phyloP scores from a whole-genome alignment of 2,888 invertebrate genomes.

The Napeogenes inachia region DNA sequence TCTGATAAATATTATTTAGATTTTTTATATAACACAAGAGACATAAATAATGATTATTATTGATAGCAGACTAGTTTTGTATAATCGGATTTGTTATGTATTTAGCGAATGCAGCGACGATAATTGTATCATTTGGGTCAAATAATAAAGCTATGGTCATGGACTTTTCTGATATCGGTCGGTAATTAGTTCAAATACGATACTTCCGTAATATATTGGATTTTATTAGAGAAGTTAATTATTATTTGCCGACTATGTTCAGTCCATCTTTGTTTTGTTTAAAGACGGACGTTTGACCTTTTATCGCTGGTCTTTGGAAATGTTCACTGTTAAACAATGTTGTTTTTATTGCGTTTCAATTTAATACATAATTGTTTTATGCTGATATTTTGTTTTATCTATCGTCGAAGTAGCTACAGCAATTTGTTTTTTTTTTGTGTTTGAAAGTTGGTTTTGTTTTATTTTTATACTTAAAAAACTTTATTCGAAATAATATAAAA shows the following conservation, averaged over 20 bases:
- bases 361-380: neutral
- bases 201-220: conserved; percentile 9
- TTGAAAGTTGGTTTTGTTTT: no score
- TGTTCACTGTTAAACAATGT: conserved; percentile 18
- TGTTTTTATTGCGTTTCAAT: conserved; percentile 27
- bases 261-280: conserved; percentile 12
- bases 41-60: no score
- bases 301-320: conserved; percentile 16
- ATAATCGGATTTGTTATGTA: no score
- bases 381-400: neutral
- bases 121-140: conserved; percentile 33
- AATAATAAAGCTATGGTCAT: conserved; percentile 32
- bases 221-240: no score
- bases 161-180: conserved; percentile 14
- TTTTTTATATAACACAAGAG: no score
- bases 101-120: conserved; percentile 17
- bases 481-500: no score
- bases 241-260: neutral
- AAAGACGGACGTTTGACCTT: conserved; percentile 18
- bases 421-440: no score
- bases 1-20: no score
- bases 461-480: no score
- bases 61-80: no score
- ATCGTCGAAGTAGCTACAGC: no score
- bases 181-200: conserved; percentile 13